Conservation (phyloP, 1,140 invertebrate species). For the Caerostris darwini region DNA sequence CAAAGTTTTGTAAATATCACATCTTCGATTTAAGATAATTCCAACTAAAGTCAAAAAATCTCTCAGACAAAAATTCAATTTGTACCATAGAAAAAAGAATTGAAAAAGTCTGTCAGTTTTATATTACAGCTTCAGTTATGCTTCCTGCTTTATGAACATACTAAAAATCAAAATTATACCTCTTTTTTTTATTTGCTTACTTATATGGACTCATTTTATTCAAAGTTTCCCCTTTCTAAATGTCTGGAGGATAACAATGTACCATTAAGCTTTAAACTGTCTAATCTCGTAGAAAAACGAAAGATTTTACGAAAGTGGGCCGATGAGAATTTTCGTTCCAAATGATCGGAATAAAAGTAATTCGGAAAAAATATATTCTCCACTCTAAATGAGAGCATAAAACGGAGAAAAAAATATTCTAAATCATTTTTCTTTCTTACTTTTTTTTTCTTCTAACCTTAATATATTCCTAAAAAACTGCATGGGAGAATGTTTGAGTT, state of each 20-base stretch:
- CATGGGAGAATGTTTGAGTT: conserved; percentile 30
- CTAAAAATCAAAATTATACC: neutral
- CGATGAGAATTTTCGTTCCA: neutral
- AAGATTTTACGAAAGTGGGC: neutral
- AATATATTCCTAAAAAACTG: neutral
- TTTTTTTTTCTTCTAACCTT: neutral
- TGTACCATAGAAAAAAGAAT: no score
- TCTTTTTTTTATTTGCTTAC: neutral
- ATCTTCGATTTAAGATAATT: no score
- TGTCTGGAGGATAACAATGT: neutral
- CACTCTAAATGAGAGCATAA: neutral
- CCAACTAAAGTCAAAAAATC: no score
- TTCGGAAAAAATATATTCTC: neutral
- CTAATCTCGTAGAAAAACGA: neutral
- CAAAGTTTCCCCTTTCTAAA: neutral
- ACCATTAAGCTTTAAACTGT: conserved; percentile 3
- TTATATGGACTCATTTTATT: neutral
- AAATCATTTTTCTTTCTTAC: neutral
- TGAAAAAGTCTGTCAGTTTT: neutral
- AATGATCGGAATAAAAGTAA: neutral
- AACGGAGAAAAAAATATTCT: neutral
- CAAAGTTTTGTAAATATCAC: no score
- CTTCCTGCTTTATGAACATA: neutral
- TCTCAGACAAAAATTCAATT: no score
- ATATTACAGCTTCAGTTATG: neutral